A percentile compares a stretch with the other conserved stretches of the same genome.
These are phyloP conservation scores for Caretta caretta DNA, from an alignment of 2,113 vertebrate genomes.

Conservation along the genomic window DNA sequence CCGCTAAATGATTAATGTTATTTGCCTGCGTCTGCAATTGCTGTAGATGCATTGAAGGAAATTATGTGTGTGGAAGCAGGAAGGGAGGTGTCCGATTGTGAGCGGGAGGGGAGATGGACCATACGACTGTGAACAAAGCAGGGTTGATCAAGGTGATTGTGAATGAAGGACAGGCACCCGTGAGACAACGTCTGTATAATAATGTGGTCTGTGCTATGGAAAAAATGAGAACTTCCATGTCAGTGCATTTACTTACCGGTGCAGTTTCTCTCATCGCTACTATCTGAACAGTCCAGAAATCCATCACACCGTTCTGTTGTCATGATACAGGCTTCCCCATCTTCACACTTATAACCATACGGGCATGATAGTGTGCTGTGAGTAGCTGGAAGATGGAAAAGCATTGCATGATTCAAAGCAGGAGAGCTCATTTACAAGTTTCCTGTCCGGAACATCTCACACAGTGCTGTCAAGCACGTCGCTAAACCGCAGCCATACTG, in stretches of 20 bases:
- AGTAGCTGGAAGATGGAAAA: conserved; percentile 84
- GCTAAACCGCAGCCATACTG: neutral
- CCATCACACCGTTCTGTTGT: conserved; percentile 89
- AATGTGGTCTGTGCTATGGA: neutral
- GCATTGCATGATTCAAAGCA: neutral
- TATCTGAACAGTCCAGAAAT: conserved; percentile 94
- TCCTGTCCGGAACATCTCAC: neutral
- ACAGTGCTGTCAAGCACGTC: neutral
- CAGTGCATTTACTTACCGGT: conserved; percentile 76
- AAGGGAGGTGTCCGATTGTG: neutral
- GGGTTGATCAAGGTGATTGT: neutral
- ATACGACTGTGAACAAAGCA: neutral
- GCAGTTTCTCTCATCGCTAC: conserved; percentile 93
- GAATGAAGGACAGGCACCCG: neutral
- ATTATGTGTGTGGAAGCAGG: neutral
- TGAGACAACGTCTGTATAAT: neutral
- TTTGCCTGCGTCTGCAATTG: neutral
- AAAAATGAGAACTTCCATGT: neutral
- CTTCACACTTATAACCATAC: conserved; percentile 85
- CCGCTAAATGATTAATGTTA: neutral
- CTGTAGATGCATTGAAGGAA: neutral
- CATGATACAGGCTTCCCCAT: conserved; percentile 89
- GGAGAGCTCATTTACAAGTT: neutral
- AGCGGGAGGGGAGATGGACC: neutral
- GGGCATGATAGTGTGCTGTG: conserved; percentile 84